A percentile compares a stretch with the other conserved stretches of the same genome.
Evolutionary conservation across 2,888 invertebrate genomes (phyloP).

Genomic region (Lithosia quadra): DNA sequence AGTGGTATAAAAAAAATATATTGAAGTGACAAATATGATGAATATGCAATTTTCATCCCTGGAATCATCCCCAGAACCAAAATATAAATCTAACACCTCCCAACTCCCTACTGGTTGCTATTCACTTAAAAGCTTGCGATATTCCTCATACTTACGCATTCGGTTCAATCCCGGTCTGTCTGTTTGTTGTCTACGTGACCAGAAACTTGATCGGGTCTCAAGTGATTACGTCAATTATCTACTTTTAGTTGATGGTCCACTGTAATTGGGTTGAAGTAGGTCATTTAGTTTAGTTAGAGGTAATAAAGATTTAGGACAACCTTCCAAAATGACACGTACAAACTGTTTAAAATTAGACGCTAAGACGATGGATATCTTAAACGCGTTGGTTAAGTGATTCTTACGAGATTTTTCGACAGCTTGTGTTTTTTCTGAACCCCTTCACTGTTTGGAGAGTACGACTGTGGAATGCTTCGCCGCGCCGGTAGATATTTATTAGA

Average conservation of each 20-base stretch:
- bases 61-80: no score
- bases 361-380: not conserved
- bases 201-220: not conserved
- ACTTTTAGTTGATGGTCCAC: not conserved
- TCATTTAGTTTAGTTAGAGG: constrained; percentile 2
- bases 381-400: not conserved
- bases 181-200: constrained; percentile 20
- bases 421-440: not conserved
- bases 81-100: no score
- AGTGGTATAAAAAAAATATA: no score
- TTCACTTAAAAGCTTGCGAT: not conserved
- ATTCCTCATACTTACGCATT: not conserved
- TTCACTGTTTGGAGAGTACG: no score
- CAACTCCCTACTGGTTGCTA: not conserved
- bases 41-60: no score
- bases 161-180: not conserved
- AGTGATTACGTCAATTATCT: constrained; percentile 21
- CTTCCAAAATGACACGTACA: not conserved
- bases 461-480: no score
- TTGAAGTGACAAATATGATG: no score
- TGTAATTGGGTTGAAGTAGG: constrained; percentile 9
- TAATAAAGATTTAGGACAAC: constrained; percentile 7
- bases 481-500: no score
- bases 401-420: not conserved
- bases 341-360: constrained; percentile 7